Percentiles rank a stretch among this genome's conserved stretches.
Conservation (phyloP, 2,888 invertebrate species). For the Dolichomitus sp. region DNA sequence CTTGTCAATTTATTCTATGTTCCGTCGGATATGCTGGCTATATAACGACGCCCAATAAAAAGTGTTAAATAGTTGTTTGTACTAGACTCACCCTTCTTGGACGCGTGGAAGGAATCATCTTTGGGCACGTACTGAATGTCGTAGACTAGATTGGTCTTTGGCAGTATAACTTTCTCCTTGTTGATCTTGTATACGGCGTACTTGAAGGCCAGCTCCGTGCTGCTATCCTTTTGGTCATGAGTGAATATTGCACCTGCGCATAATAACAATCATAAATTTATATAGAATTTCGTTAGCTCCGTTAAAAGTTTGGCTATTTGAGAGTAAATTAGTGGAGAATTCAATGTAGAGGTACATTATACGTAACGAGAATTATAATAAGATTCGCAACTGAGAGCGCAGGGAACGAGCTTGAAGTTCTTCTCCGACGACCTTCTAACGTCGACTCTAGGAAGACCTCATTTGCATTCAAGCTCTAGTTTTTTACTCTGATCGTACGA, state of each 20-base stretch:
- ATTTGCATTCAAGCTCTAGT: slow-evolving; percentile 39
- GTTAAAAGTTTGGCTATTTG: slow-evolving; percentile 6
- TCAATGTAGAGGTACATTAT: not conserved
- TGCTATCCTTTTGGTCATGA: slow-evolving; percentile 90
- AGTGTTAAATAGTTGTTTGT: not conserved
- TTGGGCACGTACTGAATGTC: slow-evolving; percentile 92
- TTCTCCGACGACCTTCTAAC: slow-evolving; percentile 25
- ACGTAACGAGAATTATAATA: slow-evolving; percentile 7
- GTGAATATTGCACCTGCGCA: slow-evolving; percentile 92
- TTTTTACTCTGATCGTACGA: not conserved
- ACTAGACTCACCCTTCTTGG: slow-evolving; percentile 89
- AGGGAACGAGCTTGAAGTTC: slow-evolving; percentile 3
- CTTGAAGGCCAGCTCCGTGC: slow-evolving; percentile 92
- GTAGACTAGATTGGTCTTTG: slow-evolving; percentile 91
- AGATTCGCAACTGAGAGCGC: slow-evolving; percentile 3
- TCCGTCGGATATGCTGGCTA: no score
- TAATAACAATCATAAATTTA: slow-evolving; percentile 17
- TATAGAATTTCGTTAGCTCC: not conserved
- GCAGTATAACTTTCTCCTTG: slow-evolving; percentile 90
- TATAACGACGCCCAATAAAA: no score
- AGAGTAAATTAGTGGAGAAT: not conserved
- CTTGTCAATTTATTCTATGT: not conserved
- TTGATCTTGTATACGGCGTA: slow-evolving; percentile 94
- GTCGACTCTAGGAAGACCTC: slow-evolving; percentile 11
- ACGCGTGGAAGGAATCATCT: slow-evolving; percentile 93